These are phyloP conservation scores for Myathropa florea DNA, from an alignment of 2,888 invertebrate genomes.

Conservation along the genomic window DNA sequence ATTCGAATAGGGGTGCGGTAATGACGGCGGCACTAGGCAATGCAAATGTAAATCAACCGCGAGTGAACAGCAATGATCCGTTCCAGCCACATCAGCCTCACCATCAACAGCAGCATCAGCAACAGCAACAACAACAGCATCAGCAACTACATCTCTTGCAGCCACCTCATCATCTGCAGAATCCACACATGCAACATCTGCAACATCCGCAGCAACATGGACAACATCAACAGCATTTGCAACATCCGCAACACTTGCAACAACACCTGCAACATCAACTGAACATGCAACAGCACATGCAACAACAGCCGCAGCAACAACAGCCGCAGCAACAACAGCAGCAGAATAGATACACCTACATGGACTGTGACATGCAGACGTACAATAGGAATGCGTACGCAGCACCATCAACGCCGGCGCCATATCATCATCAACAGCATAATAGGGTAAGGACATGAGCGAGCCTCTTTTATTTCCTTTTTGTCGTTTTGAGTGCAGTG, in stretches of 20 bases:
- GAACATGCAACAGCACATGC: slow-evolving; percentile 2
- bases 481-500: not conserved
- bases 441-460: slow-evolving; percentile 49
- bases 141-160: slow-evolving; percentile 3
- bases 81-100: slow-evolving; percentile 37
- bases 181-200: slow-evolving; percentile 20
- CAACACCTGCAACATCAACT: slow-evolving; percentile 1
- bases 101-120: slow-evolving; percentile 21
- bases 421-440: slow-evolving; percentile 58
- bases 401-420: slow-evolving; percentile 57
- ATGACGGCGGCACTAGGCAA: slow-evolving; percentile 62
- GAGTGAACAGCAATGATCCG: slow-evolving; percentile 55
- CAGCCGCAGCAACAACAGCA: slow-evolving; percentile 36
- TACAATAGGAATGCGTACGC: slow-evolving; percentile 55
- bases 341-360: slow-evolving; percentile 44
- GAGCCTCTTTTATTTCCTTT: not conserved
- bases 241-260: slow-evolving; percentile 15
- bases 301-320: slow-evolving; percentile 15
- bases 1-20: slow-evolving; percentile 70
- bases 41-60: slow-evolving; percentile 60
- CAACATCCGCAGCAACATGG: slow-evolving; percentile 28
- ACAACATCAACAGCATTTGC: not conserved
- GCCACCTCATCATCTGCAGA: not conserved
- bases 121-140: slow-evolving; percentile 32
- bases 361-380: slow-evolving; percentile 41